Percentiles rank a stretch among this genome's conserved stretches.
Conservation (phyloP, 2,113 vertebrate species). For the Notothenia coriiceps region DNA sequence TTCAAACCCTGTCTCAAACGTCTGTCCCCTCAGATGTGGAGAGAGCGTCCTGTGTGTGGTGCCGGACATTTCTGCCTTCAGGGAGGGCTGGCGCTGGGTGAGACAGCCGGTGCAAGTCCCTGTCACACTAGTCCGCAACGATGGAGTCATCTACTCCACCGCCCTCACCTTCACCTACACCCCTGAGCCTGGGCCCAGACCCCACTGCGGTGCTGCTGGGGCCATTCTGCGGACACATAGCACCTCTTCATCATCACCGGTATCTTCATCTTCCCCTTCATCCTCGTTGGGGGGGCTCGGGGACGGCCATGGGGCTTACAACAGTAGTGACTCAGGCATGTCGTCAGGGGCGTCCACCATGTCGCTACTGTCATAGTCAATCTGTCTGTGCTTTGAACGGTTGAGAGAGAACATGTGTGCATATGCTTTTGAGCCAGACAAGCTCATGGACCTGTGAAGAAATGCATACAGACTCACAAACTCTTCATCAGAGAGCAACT, state of each 20-base stretch:
- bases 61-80: slow-evolving; percentile 97
- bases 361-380: slow-evolving; percentile 89
- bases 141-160: slow-evolving; percentile 97
- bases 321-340: slow-evolving; percentile 88
- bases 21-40: slow-evolving; percentile 86
- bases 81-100: slow-evolving; percentile 98
- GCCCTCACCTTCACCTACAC: slow-evolving; percentile 99
- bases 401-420: slow-evolving; percentile 13
- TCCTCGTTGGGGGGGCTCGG: slow-evolving; percentile 84
- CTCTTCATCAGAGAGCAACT: slow-evolving; percentile 31
- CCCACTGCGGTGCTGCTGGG: slow-evolving; percentile 95
- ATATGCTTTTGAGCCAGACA: slow-evolving; percentile 53
- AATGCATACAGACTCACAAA: slow-evolving; percentile 32
- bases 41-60: slow-evolving; percentile 97
- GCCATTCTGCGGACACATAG: slow-evolving; percentile 92
- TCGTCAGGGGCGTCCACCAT: slow-evolving; percentile 83
- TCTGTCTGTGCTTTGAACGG: slow-evolving; percentile 6
- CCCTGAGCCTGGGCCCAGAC: slow-evolving; percentile 94
- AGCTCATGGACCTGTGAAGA: slow-evolving; percentile 60
- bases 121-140: slow-evolving; percentile 95
- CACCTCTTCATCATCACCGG: slow-evolving; percentile 90
- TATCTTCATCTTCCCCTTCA: slow-evolving; percentile 78
- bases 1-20: background rate
- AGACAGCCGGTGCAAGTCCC: slow-evolving; percentile 97
- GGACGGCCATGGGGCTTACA: slow-evolving; percentile 88